These are phyloP conservation scores for Hippocampus mohnikei DNA, from an alignment of 2,113 vertebrate species.

Conservation along the genomic window DNA sequence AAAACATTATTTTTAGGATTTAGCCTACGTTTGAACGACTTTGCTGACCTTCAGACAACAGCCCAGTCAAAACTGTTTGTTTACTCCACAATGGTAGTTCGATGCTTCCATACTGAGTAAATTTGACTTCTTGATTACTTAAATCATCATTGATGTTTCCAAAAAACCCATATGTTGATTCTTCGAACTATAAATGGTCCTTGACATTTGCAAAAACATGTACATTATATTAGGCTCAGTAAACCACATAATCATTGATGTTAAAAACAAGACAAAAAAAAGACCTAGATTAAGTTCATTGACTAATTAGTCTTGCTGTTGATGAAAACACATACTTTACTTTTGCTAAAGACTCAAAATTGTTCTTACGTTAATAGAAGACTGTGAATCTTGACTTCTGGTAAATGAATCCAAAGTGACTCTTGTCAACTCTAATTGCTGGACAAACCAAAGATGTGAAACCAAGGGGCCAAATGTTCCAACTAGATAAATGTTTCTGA, in stretches of 20 bases:
- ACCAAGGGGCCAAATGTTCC: constrained; percentile 52
- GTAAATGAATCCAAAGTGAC: not conserved
- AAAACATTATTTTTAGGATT: no score
- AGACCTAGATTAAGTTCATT: not conserved
- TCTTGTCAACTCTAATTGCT: constrained; percentile 40
- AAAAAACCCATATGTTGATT: not conserved
- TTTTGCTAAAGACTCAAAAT: not conserved
- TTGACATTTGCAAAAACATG: no score
- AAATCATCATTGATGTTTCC: not conserved
- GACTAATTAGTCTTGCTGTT: not conserved
- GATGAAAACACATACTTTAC: not conserved
- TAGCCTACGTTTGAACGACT: no score
- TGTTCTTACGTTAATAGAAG: not conserved
- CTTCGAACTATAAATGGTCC: no score
- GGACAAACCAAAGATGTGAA: constrained; percentile 65
- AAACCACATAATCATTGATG: no score
- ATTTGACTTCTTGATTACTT: not conserved
- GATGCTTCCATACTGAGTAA: no score
- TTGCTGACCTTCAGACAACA: no score
- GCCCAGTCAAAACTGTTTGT: no score
- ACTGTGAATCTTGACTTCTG: not conserved
- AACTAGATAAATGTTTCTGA: constrained; percentile 47
- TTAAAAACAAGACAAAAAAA: not conserved
- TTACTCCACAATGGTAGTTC: no score
- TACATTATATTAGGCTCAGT: no score